Conservation (phyloP, 2,113 vertebrate genomes). For the Nicator chloris region DNA sequence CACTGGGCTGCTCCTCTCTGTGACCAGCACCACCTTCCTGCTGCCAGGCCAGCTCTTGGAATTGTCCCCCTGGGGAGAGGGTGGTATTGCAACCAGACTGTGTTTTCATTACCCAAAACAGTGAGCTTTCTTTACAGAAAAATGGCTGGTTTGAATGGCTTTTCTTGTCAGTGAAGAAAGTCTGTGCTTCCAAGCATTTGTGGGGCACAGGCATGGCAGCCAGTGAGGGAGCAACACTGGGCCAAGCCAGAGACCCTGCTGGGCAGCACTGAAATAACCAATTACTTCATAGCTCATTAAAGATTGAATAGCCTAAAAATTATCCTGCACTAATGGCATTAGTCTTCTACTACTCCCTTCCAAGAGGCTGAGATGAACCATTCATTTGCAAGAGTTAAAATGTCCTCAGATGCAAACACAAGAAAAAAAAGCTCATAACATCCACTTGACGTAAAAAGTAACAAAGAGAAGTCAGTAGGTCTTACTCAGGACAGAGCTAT, state of each 20-base stretch:
- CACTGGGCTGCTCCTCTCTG: rapidly evolving
- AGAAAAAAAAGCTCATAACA: neutral
- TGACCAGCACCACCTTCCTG: rapidly evolving
- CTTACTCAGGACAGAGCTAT: neutral
- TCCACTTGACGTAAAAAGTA: neutral
- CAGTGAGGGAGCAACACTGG: neutral
- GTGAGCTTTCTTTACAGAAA: neutral
- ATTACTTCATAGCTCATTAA: neutral
- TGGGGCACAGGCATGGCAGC: rapidly evolving
- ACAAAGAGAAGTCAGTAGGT: neutral
- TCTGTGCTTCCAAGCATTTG: neutral
- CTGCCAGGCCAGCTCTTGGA: neutral
- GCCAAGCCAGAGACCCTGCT: neutral
- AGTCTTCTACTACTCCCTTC: neutral
- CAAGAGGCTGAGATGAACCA: neutral
- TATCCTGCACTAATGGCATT: neutral
- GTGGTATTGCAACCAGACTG: neutral
- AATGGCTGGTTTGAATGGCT: neutral
- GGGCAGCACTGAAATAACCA: neutral
- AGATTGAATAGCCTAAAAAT: neutral
- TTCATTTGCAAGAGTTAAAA: neutral
- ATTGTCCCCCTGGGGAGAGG: too few species aligned
- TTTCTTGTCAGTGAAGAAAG: neutral
- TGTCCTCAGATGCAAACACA: neutral
- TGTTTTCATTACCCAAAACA: neutral